Base-by-base conservation (phyloP, 2,113 vertebrate species). In the Colaptes auratus region DNA sequence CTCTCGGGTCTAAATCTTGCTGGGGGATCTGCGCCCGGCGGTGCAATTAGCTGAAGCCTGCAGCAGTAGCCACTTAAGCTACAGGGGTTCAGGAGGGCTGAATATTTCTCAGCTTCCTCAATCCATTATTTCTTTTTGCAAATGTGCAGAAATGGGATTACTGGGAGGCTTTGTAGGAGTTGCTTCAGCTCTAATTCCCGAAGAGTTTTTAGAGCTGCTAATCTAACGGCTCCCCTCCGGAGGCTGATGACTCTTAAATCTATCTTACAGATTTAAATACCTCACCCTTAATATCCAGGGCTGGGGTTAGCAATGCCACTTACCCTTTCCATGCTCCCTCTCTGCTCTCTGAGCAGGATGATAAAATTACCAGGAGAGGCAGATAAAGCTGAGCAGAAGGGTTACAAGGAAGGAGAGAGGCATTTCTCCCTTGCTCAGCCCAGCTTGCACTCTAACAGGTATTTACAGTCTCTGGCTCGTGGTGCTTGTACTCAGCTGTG, bases 401-500 rank as follows among this genome's bases (percentile, higher is more conserved):
- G 60, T 80, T 82, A 61, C 77, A 58, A 67, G 33, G 77, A 65
- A 87, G 87, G 77, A 93, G 73, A 91, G 58, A 90, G 39, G 50
- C 64, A 93, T 94, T 95, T 96, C 93, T 95, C 81, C 81, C 74
- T 86, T 79, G 77, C 89, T 96, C 83, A 92, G 71, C 86, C 82
- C 91, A 94, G 94, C 92, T 89, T 97, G 92, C 65, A 55, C 93
- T 96, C 91, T 93, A 92, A 95, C 90, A 96, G 92, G 95, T 96
- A 96, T 96, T 97, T 97, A 91, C 92, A 87, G 85, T 91, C 91
- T 92, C 94, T 96, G 80, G 91, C 95, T 96, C 55, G 12, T 92
- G 88, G 79, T 88, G 77, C 91, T 96, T 95, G 95, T 97, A 95
- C 94, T 96, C 96, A 95, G 63, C 93, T 95, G 91, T 95, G 97